Base-by-base conservation (phyloP, 2,113 vertebrate species). In the Egretta garzetta region DNA sequence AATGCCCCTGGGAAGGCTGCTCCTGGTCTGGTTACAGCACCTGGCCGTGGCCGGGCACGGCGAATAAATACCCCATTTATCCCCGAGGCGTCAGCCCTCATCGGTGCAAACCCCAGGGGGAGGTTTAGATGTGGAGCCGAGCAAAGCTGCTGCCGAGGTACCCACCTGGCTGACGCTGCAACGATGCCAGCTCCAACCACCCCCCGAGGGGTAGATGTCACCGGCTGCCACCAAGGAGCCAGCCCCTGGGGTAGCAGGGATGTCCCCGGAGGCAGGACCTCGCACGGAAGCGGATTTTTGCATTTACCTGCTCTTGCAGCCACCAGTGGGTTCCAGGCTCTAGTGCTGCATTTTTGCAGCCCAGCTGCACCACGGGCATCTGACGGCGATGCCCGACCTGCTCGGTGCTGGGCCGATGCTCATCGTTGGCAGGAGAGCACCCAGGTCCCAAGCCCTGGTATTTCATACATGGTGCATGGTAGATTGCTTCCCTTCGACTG, bases 401-500 rank as follows among this genome's bases (percentile, higher is more conserved):
- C 8, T 14, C 9, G 2, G 30, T 16, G 58, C 75, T 8, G 9
- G 23, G 67, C 10, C 2, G 30, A 27, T 22, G 22, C 30, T 66
- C 73, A 13, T 0, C 6, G 1, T 5, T 1, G 17, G 10, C 76
- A 39, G 43, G 17, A 33, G 5, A 72, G 17, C 33, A 14, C 6
- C 5, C n/a, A 5, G 35, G 21, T 21, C 45, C 21, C 39, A 14
- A 43, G 52, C 6, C 2, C 21, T 7, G 15, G 9, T 1, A 12
- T 64, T 67, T 55, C 6, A 8, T 0, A 37, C 0, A 0, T 0
- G 8, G 26, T 19, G 4, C 5, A 2, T 12, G 33, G 1, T 13
- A 27, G 64, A 47, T 33, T 88, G 18, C 56, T 23, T 45, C 60
- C 17, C 41, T 21, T 1, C 13, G 23, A 14, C 28, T 16, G 19